Percentiles rank a stretch among this genome's conserved stretches.
These are phyloP conservation scores for Eulemur rubriventer DNA, from an alignment of 2,797 vertebrate genomes.

Conservation along the genomic window DNA sequence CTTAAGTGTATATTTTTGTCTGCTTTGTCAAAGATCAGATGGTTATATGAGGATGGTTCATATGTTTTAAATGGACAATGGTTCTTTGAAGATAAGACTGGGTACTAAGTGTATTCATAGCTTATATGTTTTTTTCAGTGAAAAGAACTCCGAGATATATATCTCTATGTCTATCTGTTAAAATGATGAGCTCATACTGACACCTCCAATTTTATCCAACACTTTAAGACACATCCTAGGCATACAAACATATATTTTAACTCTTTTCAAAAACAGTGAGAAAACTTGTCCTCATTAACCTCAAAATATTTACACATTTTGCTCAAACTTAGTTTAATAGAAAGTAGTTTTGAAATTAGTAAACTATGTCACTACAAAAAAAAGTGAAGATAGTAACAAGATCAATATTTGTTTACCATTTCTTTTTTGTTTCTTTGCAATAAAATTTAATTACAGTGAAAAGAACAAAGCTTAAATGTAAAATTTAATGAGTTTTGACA, in stretches of 20 bases:
- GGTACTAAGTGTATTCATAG: neutral
- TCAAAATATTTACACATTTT: neutral
- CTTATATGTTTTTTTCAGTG: neutral
- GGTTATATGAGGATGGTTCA: too few species aligned
- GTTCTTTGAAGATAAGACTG: neutral
- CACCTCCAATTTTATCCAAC: neutral
- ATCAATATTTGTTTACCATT: neutral
- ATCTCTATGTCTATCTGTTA: neutral
- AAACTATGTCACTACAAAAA: neutral
- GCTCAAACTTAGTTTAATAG: neutral
- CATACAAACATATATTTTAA: neutral
- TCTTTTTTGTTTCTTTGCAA: neutral
- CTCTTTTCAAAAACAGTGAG: neutral
- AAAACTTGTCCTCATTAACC: neutral
- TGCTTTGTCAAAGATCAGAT: too few species aligned
- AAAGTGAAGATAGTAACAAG: neutral
- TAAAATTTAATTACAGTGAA: slow-evolving; percentile 31
- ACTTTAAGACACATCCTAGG: neutral
- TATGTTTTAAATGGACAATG: neutral
- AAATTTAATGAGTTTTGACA: slow-evolving; percentile 31
- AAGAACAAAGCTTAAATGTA: neutral
- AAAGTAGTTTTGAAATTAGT: neutral
- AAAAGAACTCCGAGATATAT: neutral
- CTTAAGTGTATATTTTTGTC: too few species aligned
- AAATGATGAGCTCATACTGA: neutral